Evolutionary conservation across 2,888 invertebrate genomes (phyloP), one percentile per base, ranked within the genome.

Genomic region (Erannis defoliaria): DNA sequence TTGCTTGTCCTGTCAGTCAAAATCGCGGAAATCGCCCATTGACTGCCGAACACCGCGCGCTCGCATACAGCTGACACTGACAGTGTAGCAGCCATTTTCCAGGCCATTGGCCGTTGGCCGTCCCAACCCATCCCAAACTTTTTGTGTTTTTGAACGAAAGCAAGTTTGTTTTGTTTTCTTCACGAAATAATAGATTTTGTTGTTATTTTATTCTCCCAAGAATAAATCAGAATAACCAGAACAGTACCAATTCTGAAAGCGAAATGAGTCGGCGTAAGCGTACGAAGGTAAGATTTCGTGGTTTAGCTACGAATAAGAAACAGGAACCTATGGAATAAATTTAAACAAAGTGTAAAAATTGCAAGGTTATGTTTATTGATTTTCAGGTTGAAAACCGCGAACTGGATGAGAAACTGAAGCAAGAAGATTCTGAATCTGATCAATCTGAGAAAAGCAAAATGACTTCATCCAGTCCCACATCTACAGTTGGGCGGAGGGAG

Each of bases 341-440:
- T 31, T 19, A 26, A 26, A 16, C 12, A n/a, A 1, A 2, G 5
- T 10, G 14, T 4, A 12, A 18, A 26, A 12, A 26, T 31, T 65
- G 58, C 50, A 14, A 95, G 95, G 94, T 95, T 85, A 95, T 95
- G 85, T 94, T 94, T 94, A 85, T 87, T 67, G 83, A 85, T 86
- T 75, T 70, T 55, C 71, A 93, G 93, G 86, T 85, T 46, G 93
- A 93, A 76, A 89, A 82, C 79, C 90, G 90, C 75, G 96, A 96
- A 85, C 84, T 95, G 76, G 96, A 96, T 71, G 96, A 96, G 71
- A 96, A 96, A 75, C 91, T 94, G 62, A 95, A 94, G 81, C 85
- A 93, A 56, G 96, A 96, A 65, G 95, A 95, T 76, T 94, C 94
- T 71, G 93, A 93, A 66, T 94, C 94, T 1, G 95, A 95, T 76